Evolutionary conservation across 2,113 vertebrate genomes (phyloP).

Genomic region (Tupaia chinensis): DNA sequence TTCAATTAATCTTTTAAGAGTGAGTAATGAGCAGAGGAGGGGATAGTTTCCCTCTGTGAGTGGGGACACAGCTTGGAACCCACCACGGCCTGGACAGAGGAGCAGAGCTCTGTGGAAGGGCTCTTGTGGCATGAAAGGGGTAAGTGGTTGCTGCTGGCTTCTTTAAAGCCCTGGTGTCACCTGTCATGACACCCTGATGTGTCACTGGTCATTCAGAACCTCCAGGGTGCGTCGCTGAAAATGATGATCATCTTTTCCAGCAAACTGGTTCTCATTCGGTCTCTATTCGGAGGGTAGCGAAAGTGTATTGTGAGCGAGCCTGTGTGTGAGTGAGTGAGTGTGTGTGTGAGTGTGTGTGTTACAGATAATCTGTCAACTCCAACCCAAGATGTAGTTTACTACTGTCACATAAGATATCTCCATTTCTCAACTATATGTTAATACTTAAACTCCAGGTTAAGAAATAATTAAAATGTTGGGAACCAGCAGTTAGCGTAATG

Average conservation of each 20-base stretch:
- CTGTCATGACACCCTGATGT: neutral
- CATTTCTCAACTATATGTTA: neutral
- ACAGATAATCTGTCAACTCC: neutral
- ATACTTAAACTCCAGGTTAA: neutral
- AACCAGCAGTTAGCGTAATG: no score
- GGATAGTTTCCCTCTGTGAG: constrained; percentile 19
- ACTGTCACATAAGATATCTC: neutral
- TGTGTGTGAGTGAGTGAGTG: neutral
- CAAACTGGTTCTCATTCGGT: neutral
- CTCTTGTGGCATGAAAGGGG: neutral
- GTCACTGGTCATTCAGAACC: neutral
- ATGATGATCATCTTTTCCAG: neutral
- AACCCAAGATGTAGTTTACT: neutral
- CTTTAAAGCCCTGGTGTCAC: neutral
- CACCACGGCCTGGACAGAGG: neutral
- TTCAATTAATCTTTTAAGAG: constrained; percentile 77
- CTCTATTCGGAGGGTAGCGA: neutral
- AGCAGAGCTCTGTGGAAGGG: no score
- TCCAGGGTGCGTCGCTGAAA: neutral
- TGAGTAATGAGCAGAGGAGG: constrained; percentile 70
- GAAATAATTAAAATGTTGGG: no score
- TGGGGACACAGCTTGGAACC: neutral
- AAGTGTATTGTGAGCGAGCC: neutral
- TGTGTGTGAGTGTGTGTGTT: neutral
- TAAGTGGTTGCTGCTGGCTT: neutral